Percentiles rank a stretch among this genome's conserved stretches.
phyloP scores from a whole-genome alignment of 2,113 vertebrate species.

The Passer montanus region DNA sequence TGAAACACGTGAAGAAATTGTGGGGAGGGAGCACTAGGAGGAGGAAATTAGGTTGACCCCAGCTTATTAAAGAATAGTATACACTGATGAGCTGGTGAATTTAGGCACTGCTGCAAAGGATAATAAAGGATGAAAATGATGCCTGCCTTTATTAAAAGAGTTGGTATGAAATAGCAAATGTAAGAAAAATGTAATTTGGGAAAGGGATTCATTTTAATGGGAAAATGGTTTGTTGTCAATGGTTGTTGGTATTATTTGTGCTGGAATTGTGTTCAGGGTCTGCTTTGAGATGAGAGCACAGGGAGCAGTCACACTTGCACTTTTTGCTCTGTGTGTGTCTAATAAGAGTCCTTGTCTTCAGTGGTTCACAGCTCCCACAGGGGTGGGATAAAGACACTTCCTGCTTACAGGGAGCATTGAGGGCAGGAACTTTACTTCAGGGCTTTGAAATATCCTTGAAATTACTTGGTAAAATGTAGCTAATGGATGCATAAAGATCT shows the following conservation, averaged over 20 bases:
- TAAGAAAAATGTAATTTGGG: neutral
- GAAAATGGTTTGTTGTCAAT: neutral
- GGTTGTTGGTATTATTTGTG: neutral
- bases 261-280: neutral
- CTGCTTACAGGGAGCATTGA: neutral
- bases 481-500: neutral
- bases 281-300: neutral
- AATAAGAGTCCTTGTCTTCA: neutral
- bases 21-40: neutral
- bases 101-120: neutral
- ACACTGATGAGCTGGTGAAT: neutral
- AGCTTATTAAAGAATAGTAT: neutral
- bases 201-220: neutral
- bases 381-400: neutral
- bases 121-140: neutral
- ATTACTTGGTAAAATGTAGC: neutral
- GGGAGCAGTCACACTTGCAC: neutral
- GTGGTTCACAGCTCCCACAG: neutral
- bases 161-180: neutral
- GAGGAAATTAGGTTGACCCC: conserved; percentile 24
- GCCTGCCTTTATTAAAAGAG: neutral
- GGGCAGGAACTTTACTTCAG: neutral
- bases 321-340: neutral
- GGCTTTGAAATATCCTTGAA: neutral
- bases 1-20: conserved; percentile 29